Conservation (phyloP, 2,113 vertebrate species). For the Xyrauchen texanus region DNA sequence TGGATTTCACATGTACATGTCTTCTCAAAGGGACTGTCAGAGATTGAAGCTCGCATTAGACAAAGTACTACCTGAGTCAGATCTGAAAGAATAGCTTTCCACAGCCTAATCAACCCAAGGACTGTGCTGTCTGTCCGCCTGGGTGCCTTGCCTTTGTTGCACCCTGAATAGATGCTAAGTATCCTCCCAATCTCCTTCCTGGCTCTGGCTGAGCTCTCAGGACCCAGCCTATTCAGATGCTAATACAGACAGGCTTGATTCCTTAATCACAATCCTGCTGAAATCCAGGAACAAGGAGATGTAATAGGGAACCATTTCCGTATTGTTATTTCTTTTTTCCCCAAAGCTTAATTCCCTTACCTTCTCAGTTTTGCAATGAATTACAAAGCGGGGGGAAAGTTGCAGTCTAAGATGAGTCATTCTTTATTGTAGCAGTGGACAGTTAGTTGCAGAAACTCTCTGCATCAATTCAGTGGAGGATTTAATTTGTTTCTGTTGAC, state of each 20-base stretch:
- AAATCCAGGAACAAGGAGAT: slow-evolving; percentile 69
- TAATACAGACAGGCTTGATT: slow-evolving; percentile 72
- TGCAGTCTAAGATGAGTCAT: slow-evolving; percentile 74
- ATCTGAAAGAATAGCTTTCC: slow-evolving; percentile 66
- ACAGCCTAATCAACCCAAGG: slow-evolving; percentile 60
- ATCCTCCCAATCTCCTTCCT: slow-evolving; percentile 74
- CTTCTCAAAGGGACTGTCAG: slow-evolving; percentile 69
- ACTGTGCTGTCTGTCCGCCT: slow-evolving; percentile 60
- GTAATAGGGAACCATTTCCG: slow-evolving; percentile 71
- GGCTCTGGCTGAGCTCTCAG: slow-evolving; percentile 69
- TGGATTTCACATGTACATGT: slow-evolving; percentile 56
- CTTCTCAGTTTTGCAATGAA: slow-evolving; percentile 49
- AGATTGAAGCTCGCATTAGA: slow-evolving; percentile 66
- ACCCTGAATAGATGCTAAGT: slow-evolving; percentile 81
- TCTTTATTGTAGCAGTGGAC: slow-evolving; percentile 71
- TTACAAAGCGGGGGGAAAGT: slow-evolving; percentile 69
- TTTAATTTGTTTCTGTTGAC: slow-evolving; percentile 84
- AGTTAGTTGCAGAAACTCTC: slow-evolving; percentile 61
- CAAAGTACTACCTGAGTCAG: slow-evolving; percentile 34
- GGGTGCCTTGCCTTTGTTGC: slow-evolving; percentile 76
- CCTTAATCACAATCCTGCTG: slow-evolving; percentile 72
- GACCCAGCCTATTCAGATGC: slow-evolving; percentile 78
- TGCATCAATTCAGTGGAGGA: slow-evolving; percentile 77
- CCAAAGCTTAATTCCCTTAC: slow-evolving; percentile 37
- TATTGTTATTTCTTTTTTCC: slow-evolving; percentile 57